These are phyloP conservation scores for Acrocyrtus sp. DNA, from an alignment of 2,888 invertebrate species.

Conservation along the genomic window DNA sequence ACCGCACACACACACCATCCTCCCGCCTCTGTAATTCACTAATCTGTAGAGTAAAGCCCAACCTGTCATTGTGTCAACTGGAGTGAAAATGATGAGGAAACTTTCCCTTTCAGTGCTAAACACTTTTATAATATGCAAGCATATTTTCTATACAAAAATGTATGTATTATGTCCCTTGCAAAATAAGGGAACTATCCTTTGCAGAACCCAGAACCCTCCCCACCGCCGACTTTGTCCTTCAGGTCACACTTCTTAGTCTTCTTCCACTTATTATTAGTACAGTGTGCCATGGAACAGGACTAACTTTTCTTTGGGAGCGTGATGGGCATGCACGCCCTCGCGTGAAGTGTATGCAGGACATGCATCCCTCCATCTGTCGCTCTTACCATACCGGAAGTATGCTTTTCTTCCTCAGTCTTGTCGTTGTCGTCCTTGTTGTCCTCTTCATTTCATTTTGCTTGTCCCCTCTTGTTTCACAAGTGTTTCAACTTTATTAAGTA, in stretches of 20 bases:
- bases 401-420: background rate
- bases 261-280: background rate
- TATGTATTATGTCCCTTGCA: too few species aligned
- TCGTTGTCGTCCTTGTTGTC: background rate
- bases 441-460: constrained; percentile 4
- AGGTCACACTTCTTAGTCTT: background rate
- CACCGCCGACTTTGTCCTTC: constrained; percentile 11
- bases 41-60: constrained; percentile 35
- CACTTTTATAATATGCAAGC: background rate
- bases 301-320: background rate
- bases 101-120: constrained; percentile 17
- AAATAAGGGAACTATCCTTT: background rate
- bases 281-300: background rate
- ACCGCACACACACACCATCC: background rate
- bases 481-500: constrained; percentile 32
- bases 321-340: background rate
- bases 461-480: constrained; percentile 16
- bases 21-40: constrained; percentile 28
- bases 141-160: background rate
- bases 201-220: constrained; percentile 7
- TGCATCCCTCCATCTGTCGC: constrained; percentile 19
- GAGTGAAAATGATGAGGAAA: constrained; percentile 53
- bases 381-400: constrained; percentile 30
- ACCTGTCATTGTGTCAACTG: constrained; percentile 49
- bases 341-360: too few species aligned